Base-by-base conservation (phyloP, 2,888 invertebrate species). In the Cephus pulcher region DNA sequence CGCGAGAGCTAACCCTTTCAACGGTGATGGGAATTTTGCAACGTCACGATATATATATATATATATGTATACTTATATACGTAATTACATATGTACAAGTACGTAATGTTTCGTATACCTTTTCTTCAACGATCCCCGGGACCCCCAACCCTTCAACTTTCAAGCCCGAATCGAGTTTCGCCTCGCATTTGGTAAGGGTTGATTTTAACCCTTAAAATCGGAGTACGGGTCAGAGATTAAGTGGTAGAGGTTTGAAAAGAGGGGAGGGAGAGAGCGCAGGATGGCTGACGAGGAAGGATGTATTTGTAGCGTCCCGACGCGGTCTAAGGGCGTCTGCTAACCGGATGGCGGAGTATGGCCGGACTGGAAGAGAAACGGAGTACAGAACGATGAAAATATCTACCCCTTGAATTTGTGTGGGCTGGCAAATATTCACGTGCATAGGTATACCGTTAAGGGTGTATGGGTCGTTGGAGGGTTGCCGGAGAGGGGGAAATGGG, bases 181-280 rank as follows among this genome's bases (percentile, higher is more conserved):
- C 40, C 40, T 12, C 4, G 40, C 23, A 9, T 23, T 40, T 40
- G 56, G 32, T 33, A 73, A 35, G 75, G 77, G 77, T 75, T 75
- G 77, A 75, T 75, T 77, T 77, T 34, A 73, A 56, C 56, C 23
- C 23, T 9, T 56, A 23, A 23, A 56, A 56, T 56, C 56, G 56
- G 56, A 56, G 56, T 73, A 73, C n/a, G 69, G 33, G 73, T 73
- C 71, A 73, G 73, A 73, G 40, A 78, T 73, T 56, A 35, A 74
- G 73, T 75, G 33, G 11, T 35, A 33, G 74, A 32, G 76, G 71
- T 30, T 69, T 73, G 34, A 73, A n/a, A 76, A 76, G 76, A 75
- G 33, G 69, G 37, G 35, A 70, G 30, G 35, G 34, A 30, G 75
- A 71, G 56, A 56, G 56, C 23, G 23, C 56, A 2, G 23, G 56